A percentile compares a stretch with the other conserved stretches of the same genome.
phyloP scores from a whole-genome alignment of 2,888 invertebrate genomes.

The Zootermopsis nevadensis region DNA sequence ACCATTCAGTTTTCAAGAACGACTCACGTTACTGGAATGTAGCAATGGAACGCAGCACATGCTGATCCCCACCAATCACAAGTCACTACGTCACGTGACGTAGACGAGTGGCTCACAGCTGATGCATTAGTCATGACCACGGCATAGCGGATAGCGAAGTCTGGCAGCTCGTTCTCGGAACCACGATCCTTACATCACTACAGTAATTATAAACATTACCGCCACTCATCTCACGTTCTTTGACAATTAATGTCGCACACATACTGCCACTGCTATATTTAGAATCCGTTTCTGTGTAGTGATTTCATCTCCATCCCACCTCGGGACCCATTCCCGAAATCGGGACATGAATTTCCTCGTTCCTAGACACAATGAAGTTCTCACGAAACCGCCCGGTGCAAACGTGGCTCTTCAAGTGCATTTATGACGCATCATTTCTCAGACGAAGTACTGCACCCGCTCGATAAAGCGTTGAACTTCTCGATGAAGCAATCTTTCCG shows the following conservation, averaged over 20 bases:
- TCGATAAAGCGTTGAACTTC: too few relatives aligned
- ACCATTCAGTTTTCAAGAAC: slow-evolving; percentile 20
- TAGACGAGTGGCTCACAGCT: slow-evolving; percentile 22
- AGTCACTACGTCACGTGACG: slow-evolving; percentile 19
- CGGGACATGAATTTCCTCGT: not conserved
- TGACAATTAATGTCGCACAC: not conserved
- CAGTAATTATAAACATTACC: slow-evolving; percentile 31
- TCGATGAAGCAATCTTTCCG: too few relatives aligned
- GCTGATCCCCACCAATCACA: slow-evolving; percentile 4
- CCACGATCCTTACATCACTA: not conserved
- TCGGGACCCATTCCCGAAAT: not conserved
- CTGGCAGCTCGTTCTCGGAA: slow-evolving; percentile 19
- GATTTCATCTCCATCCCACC: not conserved
- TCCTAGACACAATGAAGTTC: not conserved
- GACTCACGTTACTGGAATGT: slow-evolving; percentile 32
- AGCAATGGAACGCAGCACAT: slow-evolving; percentile 22
- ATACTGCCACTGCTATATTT: slow-evolving; percentile 13
- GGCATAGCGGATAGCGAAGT: not conserved
- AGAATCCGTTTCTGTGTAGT: not conserved
- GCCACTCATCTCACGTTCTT: slow-evolving; percentile 9
- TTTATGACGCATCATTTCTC: too few relatives aligned
- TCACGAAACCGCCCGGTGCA: too few relatives aligned
- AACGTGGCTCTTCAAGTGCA: too few relatives aligned
- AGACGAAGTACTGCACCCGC: too few relatives aligned
- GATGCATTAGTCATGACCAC: slow-evolving; percentile 24